Conservation (phyloP, 2,113 vertebrate genomes). For the Oncorhynchus masou region DNA sequence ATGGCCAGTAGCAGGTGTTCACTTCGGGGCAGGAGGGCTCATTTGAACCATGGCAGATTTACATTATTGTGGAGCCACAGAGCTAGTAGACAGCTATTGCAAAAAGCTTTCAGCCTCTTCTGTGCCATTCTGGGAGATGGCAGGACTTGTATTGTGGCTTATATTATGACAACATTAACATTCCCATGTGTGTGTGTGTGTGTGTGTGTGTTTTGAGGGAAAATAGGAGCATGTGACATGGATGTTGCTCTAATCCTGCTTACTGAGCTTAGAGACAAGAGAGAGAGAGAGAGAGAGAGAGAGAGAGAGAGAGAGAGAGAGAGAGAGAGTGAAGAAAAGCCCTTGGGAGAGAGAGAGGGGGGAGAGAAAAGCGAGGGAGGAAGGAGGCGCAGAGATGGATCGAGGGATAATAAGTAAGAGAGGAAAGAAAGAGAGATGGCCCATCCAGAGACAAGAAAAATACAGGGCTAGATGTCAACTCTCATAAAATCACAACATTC, state of each 20-base stretch:
- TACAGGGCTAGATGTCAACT: constrained; percentile 26
- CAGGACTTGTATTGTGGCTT: neutral
- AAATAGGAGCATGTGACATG: constrained; percentile 54
- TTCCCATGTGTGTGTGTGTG: neutral
- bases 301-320: too few species aligned
- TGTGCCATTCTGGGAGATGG: neutral
- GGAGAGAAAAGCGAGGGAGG: too few species aligned
- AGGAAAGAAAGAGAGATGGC: neutral
- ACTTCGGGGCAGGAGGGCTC: too few species aligned
- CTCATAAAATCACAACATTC: constrained; percentile 35
- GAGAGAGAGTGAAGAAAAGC: too few species aligned
- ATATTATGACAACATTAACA: neutral
- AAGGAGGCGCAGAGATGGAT: too few species aligned
- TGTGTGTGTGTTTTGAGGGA: constrained; percentile 22
- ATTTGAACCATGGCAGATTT: too few species aligned
- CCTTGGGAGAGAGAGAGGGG: too few species aligned
- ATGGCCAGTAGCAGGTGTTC: too few species aligned
- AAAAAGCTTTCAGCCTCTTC: neutral
- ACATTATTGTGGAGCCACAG: too few species aligned
- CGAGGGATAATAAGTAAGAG: too few species aligned
- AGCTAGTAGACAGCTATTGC: too few species aligned
- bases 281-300: neutral
- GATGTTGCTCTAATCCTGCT: constrained; percentile 58
- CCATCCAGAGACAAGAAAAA: constrained; percentile 1
- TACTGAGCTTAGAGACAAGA: constrained; percentile 53